phyloP scores from a whole-genome alignment of 1,140 invertebrate genomes.

The Pseudomyrmex dendroicus region DNA sequence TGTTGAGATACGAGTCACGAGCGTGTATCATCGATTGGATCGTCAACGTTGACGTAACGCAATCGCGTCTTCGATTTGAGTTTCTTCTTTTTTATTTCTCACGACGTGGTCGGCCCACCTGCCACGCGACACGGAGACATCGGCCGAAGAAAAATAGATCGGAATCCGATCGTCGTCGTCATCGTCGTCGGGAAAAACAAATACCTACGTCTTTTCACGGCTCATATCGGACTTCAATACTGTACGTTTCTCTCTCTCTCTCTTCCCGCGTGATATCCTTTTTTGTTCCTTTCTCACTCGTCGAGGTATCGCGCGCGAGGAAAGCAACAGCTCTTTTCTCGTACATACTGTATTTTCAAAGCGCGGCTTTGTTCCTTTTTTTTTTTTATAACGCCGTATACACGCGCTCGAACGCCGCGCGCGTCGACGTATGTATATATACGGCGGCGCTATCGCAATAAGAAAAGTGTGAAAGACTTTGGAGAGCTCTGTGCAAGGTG shows the following conservation, averaged over 20 bases:
- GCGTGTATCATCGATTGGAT: slow-evolving; percentile 60
- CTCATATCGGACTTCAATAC: neutral
- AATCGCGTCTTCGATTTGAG: slow-evolving; percentile 34
- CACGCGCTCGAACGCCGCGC: neutral
- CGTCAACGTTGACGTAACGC: slow-evolving; percentile 40
- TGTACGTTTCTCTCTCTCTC: too few relatives aligned
- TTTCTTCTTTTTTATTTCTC: neutral
- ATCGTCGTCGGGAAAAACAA: too few relatives aligned
- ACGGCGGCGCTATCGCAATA: slow-evolving; percentile 16
- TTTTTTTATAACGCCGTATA: neutral
- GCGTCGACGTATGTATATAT: neutral
- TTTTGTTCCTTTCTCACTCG: neutral
- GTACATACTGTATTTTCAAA: slow-evolving; percentile 20
- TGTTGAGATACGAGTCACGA: slow-evolving; percentile 44
- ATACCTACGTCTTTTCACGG: too few relatives aligned
- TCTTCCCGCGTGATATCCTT: neutral
- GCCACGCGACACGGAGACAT: slow-evolving; percentile 42
- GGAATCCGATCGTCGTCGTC: too few relatives aligned
- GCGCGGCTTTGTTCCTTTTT: neutral
- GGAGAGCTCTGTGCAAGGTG: slow-evolving; percentile 26
- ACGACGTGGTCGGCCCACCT: neutral
- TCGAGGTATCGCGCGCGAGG: neutral
- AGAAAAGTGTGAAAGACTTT: slow-evolving; percentile 59
- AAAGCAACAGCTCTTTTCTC: neutral
- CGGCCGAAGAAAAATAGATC: neutral